Evolutionary conservation across 2,888 invertebrate species (phyloP), one percentile per base, ranked within the genome.

Genomic region (Nysson spinosus): DNA sequence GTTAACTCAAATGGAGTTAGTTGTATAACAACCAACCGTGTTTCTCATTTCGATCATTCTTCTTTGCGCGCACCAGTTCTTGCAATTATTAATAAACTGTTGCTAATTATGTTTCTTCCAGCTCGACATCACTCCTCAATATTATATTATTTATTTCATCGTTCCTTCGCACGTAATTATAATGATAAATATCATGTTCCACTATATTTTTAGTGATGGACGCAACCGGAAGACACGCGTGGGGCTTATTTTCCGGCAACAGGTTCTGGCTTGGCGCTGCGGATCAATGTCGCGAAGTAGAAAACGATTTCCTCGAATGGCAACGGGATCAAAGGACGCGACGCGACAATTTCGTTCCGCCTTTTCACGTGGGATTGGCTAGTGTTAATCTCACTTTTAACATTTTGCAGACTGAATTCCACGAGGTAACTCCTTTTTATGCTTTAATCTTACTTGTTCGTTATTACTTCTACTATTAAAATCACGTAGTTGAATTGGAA

Each of bases 251-350:
- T 49, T 75, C 78, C 9, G 80, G 73, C 9, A 78, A 75, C 26
- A 67, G 49, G 44, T 81, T 72, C 44, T 83, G 83, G 83, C 47
- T 78, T 0, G 83, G 83, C 3, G 69, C 77, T 4, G 63, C 72
- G 7, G 75, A 79, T 55, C 78, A 78, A 19, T 83, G 83, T 56
- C 75, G 81, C 44, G 72, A 78, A 24, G 72, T 83, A 71, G 68
- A 72, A 7, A 40, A 37, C 2, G 54, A 72, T 49, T 75, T 75
- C 39, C 4, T 43, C 4, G 20, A 62, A 9, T 35, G 56, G 40
- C 40, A 54, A 6, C 65, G 39, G 5, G 57, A 58, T 0, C 12
- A 46, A 47, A 49, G 26, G n/a, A 16, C 9, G 9, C 9, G 26
- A 17, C 17, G 49, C 34, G 24, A 42, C 22, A 4, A 7, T 7